Conservation (phyloP, 1,140 invertebrate genomes). For the Diprion similis region DNA sequence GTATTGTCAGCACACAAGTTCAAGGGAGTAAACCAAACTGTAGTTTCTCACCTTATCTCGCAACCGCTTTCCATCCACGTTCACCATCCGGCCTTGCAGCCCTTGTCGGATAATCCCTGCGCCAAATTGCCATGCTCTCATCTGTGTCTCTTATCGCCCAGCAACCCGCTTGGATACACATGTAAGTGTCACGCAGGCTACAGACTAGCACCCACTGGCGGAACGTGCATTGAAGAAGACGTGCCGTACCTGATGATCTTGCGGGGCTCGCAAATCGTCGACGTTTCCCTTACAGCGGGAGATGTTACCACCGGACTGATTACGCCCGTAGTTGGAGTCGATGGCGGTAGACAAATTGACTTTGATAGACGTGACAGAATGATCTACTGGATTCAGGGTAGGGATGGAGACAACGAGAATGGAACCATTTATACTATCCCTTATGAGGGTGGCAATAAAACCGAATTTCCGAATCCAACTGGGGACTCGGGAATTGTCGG, state of each 20-base stretch:
- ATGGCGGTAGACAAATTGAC: conserved; percentile 88
- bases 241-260: conserved; percentile 90
- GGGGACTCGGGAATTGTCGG: conserved; percentile 85
- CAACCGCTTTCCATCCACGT: conserved; percentile 95
- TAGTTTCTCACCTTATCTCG: conserved; percentile 92
- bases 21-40: conserved; percentile 87
- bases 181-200: conserved; percentile 94
- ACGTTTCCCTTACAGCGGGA: conserved; percentile 77
- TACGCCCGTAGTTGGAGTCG: conserved; percentile 89
- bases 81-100: conserved; percentile 92
- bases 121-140: conserved; percentile 82
- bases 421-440: conserved; percentile 86
- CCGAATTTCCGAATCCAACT: conserved; percentile 75
- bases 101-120: conserved; percentile 85
- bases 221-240: conserved; percentile 85
- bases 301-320: conserved; percentile 79
- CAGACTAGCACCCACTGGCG: conserved; percentile 68
- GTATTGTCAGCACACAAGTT: conserved; percentile 92
- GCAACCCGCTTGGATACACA: conserved; percentile 71
- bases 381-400: conserved; percentile 86
- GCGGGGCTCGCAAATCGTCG: conserved; percentile 87
- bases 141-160: conserved; percentile 87
- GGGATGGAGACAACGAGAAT: conserved; percentile 75
- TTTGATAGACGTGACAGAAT: conserved; percentile 86
- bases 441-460: conserved; percentile 87